Evolutionary conservation across 2,797 vertebrate species (phyloP), one percentile per base, ranked within the genome.

Genomic region (Micropoecilia bifurca): DNA sequence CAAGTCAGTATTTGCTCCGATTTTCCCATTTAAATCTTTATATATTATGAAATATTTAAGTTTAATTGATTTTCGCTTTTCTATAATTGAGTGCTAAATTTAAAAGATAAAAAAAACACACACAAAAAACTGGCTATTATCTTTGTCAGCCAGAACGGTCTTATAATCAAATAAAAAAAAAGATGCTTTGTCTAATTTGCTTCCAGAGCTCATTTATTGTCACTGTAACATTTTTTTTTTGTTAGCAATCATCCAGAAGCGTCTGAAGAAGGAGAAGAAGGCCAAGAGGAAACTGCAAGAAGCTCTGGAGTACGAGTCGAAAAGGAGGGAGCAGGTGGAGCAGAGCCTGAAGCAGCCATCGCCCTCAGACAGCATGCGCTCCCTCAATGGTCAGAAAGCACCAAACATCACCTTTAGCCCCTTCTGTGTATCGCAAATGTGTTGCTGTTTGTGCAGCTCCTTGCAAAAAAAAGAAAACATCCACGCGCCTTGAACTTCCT

Each of bases 251-350:
- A 96, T 99, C 94, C 99, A 99, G 95, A 99, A 99, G 89, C 97
- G 99, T 87, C 95, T 99, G 96, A 99, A 99, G 96, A 99, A 99
- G 93, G 99, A 99, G 94, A 99, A 99, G 93, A 99, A 99, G 88
- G 98, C 99, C 53, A 99, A 99, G 94, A 98, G 98, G 97, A 99
- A 99, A 98, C 97, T 99, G 85, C 99, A 99, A 86, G 99, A 99
- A 95, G 99, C 98, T 9, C 97, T 99, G 90, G 98, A 99, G 95
- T 99, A 99, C 85, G 99, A 99, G 92, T 98, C 98, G 83, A 99
- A 99, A 92, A 95, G 98, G 86, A 96, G 99, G 88, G 98, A 99
- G 87, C 98, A 99, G 95, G 98, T 94, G 0, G 99, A 99, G 92
- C 98, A 99, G 89, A 97, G 95, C 4, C 94, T 99, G 85, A 99